A percentile compares a stretch with the other conserved stretches of the same genome.
Conservation (phyloP, 2,113 vertebrate genomes). For the Bubo scandiacus region DNA sequence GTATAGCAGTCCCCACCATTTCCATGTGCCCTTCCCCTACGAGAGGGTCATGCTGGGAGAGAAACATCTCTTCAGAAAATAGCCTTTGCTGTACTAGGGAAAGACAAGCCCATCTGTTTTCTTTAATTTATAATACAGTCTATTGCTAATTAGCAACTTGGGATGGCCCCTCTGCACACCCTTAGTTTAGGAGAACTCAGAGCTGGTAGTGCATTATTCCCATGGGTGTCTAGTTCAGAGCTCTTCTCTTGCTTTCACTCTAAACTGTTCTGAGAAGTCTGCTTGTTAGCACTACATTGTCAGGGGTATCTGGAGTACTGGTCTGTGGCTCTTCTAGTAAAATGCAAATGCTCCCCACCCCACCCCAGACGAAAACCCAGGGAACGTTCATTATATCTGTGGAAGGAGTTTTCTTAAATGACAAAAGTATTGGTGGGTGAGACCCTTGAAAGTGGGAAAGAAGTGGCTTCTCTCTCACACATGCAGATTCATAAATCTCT, state of each 20-base stretch:
- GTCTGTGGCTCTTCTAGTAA: background rate
- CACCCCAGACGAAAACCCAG: background rate
- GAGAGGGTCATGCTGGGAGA: background rate
- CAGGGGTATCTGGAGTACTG: background rate
- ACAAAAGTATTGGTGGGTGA: background rate
- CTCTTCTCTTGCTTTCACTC: background rate
- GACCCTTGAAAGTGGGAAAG: background rate
- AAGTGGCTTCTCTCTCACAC: background rate
- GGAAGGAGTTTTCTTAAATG: background rate
- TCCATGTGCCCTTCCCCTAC: rapidly evolving
- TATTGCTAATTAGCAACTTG: background rate
- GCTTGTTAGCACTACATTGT: background rate
- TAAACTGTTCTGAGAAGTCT: background rate
- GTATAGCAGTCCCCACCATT: rapidly evolving
- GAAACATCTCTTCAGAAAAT: background rate
- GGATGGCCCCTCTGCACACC: background rate
- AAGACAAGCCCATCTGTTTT: background rate
- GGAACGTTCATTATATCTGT: background rate
- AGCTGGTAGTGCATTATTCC: background rate
- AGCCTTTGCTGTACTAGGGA: background rate
- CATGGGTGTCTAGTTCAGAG: background rate
- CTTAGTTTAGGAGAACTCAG: background rate
- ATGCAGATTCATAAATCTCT: background rate
- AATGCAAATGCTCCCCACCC: background rate
- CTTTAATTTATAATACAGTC: background rate